Base-by-base conservation (phyloP, 2,113 vertebrate species). In the Ceyx margarethae region DNA sequence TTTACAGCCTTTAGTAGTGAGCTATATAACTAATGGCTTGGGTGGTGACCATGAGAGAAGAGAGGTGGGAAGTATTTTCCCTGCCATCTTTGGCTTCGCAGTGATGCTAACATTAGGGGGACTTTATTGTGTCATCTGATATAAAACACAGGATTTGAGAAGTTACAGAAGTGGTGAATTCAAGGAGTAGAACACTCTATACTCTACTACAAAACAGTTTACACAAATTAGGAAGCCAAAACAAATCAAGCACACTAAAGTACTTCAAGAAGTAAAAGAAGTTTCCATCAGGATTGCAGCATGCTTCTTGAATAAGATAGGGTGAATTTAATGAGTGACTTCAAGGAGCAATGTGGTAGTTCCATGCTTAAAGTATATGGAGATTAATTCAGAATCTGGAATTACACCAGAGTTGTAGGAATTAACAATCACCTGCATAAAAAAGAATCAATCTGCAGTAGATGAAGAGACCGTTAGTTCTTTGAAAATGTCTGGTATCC, bases 301-400 rank as follows among this genome's bases (percentile, higher is more conserved):
- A 20, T 45, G 57, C 53, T 88, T 61, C 43, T 84, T 71, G 66
- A 88, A 68, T 54, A 68, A 79, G 43, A n/a, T 10, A 43, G 28
- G 71, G 67, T 83, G 61, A 94, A 91, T 86, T 90, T 88, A 95
- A 95, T 69, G 89, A 91, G 80, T 37, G n/a, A 66, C 60, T 92
- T 93, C 74, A 89, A 92, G 58, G 66, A 61, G 51, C 82, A 81
- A 75, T 88, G 48, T 37, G 74, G 86, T 53, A 53, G 28, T 74
- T 92, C 73, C 0, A 0, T 81, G 50, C 88, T 90, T 69, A 91
- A 91, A 91, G 37, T 74, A 74, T 87, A 89, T 80, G 62, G 48
- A 92, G 72, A 91, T 94, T 81, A 93, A 89, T 85, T 91, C 89
- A 75, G 89, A 89, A 89, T 85, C 89, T 92, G 84, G 81, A 93